These are phyloP conservation scores for Tortricodes alternella DNA, from an alignment of 2,888 invertebrate species.

Conservation along the genomic window DNA sequence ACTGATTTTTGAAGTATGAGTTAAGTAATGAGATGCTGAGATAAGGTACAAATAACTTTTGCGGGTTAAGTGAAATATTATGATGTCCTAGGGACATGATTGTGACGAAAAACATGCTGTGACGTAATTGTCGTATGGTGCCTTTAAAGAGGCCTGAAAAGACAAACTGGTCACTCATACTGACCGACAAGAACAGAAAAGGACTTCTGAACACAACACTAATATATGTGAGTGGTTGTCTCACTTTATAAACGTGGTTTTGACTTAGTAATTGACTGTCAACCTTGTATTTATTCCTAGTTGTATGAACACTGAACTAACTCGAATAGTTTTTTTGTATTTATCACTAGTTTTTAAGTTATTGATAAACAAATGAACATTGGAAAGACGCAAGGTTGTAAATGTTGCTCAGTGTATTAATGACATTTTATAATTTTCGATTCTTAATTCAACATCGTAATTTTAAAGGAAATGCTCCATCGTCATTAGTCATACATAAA, in stretches of 20 bases:
- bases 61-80: conserved; percentile 21
- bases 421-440: conserved; percentile 31
- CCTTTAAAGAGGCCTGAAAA: conserved; percentile 18
- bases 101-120: conserved; percentile 11
- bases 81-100: conserved; percentile 17
- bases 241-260: conserved; percentile 1
- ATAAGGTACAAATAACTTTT: conserved; percentile 26
- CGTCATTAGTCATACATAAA: conserved; percentile 13
- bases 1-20: not conserved
- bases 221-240: conserved; percentile 1
- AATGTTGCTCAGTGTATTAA: conserved; percentile 51
- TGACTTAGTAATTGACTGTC: conserved; percentile 5
- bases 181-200: not conserved
- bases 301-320: conserved; percentile 49
- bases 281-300: conserved; percentile 20
- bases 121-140: conserved; percentile 25
- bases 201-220: not conserved
- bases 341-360: conserved; percentile 51
- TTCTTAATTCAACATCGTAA: conserved; percentile 1
- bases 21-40: conserved; percentile 6
- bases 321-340: conserved; percentile 67
- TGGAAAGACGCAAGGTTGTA: conserved; percentile 49
- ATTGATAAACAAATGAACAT: conserved; percentile 43
- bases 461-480: conserved; percentile 11
- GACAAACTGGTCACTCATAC: conserved; percentile 4